Evolutionary conservation across 2,113 vertebrate genomes (phyloP).

Genomic region (Pteruthius melanotis): DNA sequence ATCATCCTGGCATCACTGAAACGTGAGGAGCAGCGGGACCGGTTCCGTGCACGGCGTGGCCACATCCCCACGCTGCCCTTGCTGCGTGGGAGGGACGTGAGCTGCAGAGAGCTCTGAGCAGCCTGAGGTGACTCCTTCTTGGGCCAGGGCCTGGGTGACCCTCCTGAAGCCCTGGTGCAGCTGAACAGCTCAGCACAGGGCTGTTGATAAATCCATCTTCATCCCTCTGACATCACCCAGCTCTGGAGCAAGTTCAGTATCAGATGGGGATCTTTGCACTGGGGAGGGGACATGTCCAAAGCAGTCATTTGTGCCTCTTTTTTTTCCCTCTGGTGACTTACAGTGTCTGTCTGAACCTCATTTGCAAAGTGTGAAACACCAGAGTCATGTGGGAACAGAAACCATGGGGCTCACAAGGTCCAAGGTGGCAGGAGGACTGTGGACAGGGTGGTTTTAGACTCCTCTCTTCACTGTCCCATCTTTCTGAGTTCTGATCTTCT

Average conservation of each 20-base stretch:
- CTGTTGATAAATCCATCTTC: neutral
- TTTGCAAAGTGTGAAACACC: neutral
- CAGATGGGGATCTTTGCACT: neutral
- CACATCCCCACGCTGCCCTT: accelerated
- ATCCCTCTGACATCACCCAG: accelerated
- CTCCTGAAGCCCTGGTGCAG: neutral
- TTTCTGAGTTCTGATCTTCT: neutral
- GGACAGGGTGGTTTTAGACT: neutral
- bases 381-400: neutral
- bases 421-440: neutral
- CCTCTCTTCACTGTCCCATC: neutral
- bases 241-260: neutral
- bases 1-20: too few relatives aligned
- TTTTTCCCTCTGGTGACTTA: neutral
- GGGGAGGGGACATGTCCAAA: neutral
- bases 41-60: accelerated
- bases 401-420: neutral
- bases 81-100: neutral
- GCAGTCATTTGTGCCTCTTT: neutral
- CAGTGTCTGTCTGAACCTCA: neutral
- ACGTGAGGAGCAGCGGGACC: accelerated
- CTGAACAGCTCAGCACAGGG: neutral
- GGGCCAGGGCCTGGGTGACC: neutral
- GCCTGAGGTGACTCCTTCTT: accelerated
- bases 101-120: neutral